Percentiles rank a stretch among this genome's conserved stretches.
Conservation (phyloP, 2,113 vertebrate species). For the Prunella himalayana region DNA sequence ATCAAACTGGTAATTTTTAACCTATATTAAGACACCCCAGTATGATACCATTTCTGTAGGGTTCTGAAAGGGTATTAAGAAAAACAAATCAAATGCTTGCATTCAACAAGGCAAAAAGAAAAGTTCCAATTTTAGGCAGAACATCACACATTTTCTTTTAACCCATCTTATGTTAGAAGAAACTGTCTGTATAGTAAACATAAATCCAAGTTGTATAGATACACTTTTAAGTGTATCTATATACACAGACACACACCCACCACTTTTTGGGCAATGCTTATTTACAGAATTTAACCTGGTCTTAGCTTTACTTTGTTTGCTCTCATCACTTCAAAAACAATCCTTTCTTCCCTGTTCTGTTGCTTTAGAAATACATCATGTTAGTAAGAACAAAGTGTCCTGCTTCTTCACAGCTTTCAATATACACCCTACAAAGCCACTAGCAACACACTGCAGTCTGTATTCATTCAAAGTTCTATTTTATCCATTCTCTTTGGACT, state of each 20-base stretch:
- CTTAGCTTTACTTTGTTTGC: neutral
- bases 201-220: neutral
- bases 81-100: neutral
- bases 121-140: neutral
- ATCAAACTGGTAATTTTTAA: neutral
- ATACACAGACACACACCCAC: neutral
- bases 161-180: neutral
- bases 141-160: neutral
- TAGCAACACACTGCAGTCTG: neutral
- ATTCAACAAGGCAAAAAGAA: neutral
- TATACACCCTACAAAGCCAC: neutral
- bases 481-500: neutral
- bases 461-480: neutral
- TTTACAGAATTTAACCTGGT: neutral
- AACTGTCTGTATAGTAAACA: neutral
- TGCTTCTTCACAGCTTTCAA: neutral
- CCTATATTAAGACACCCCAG: neutral
- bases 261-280: neutral
- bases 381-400: neutral
- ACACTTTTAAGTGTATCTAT: neutral
- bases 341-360: neutral
- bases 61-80: neutral
- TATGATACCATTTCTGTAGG: neutral
- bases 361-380: neutral
- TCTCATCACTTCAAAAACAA: constrained; percentile 29